These are phyloP conservation scores for Nebria salina DNA, from an alignment of 2,888 invertebrate genomes.

Conservation along the genomic window DNA sequence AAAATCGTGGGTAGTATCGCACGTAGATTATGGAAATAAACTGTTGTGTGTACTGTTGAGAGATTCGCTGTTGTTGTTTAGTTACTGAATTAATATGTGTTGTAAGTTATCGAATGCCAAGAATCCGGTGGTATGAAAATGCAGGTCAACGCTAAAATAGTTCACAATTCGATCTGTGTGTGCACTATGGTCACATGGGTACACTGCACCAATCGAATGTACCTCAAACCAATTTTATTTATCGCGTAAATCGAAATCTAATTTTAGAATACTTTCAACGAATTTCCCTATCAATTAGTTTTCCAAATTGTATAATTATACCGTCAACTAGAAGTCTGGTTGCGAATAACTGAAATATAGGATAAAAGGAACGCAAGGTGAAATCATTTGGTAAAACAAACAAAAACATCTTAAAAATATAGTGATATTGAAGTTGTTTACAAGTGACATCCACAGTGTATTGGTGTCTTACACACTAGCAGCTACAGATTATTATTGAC, in stretches of 20 bases:
- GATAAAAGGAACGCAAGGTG: background rate
- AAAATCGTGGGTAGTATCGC: slow-evolving; percentile 33
- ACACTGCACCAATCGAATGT: slow-evolving; percentile 21
- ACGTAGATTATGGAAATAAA: slow-evolving; percentile 38
- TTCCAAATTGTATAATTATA: background rate
- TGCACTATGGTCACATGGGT: slow-evolving; percentile 18
- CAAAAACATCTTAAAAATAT: too few species aligned
- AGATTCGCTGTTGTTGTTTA: slow-evolving; percentile 23
- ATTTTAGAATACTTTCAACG: too few species aligned
- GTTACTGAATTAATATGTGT: slow-evolving; percentile 1
- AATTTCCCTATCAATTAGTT: too few species aligned
- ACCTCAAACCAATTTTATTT: too few species aligned
- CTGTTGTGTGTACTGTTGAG: slow-evolving; percentile 29
- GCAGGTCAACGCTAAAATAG: slow-evolving; percentile 42
- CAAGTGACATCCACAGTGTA: too few species aligned
- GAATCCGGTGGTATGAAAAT: slow-evolving; percentile 39
- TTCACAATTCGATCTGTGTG: background rate
- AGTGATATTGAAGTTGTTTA: too few species aligned
- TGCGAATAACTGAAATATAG: background rate
- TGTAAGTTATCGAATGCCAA: slow-evolving; percentile 37
- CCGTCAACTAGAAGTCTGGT: background rate
- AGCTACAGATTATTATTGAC: slow-evolving; percentile 10
- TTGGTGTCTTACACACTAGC: too few species aligned
- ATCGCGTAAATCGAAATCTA: too few species aligned
- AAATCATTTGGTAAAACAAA: too few species aligned